Conservation (phyloP, 37 sponge, comb jelly and placozoan species). For the Bolinopsis microptera region DNA sequence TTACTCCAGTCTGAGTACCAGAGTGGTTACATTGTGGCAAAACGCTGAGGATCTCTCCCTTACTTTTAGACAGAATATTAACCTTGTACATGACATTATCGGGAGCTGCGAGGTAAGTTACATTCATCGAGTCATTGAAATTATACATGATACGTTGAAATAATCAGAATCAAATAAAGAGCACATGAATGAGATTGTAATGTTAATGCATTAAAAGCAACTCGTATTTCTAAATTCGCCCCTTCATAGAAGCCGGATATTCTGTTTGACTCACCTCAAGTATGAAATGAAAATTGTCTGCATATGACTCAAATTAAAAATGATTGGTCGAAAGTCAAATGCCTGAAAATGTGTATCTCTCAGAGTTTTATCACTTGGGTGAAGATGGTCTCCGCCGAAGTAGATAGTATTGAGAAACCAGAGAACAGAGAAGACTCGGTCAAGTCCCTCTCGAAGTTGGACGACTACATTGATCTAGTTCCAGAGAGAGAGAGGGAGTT, state of each 20-base stretch:
- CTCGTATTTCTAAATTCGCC: no score
- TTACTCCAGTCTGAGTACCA: background rate
- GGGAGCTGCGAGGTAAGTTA: background rate
- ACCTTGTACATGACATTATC: background rate
- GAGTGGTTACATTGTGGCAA: background rate
- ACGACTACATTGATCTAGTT: slow-evolving; percentile 4
- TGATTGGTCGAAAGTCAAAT: no score
- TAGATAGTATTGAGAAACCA: background rate
- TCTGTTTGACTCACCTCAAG: no score
- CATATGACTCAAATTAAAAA: no score
- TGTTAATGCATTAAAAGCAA: no score
- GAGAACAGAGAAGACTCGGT: background rate
- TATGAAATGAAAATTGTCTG: no score
- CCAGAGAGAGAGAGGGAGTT: slow-evolving; percentile 19
- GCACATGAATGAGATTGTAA: no score
- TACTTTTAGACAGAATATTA: background rate
- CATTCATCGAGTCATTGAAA: no score
- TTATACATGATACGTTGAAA: no score
- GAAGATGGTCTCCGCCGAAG: background rate
- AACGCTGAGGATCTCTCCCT: slow-evolving; percentile 4
- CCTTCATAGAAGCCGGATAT: no score
- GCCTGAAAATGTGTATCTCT: no score
- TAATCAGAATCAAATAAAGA: no score
- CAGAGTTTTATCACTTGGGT: slow-evolving; percentile 12
- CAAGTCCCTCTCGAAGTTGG: background rate